Base-by-base conservation (phyloP, 2,797 vertebrate genomes). In the Platyrinchus mystaceus region DNA sequence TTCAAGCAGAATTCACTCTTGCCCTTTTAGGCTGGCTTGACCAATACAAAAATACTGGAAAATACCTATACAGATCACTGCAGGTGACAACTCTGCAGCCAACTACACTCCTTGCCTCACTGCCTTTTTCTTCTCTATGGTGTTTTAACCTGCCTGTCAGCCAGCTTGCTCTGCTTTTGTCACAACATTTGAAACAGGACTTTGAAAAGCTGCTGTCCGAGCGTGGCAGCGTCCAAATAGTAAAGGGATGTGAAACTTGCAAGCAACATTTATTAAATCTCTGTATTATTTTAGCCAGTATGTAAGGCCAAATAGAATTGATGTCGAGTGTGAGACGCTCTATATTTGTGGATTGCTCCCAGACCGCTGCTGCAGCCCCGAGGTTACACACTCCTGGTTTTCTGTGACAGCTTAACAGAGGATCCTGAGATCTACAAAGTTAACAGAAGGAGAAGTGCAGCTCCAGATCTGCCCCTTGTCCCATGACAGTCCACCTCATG, bases 1-100 rank as follows among this genome's bases (percentile, higher is more conserved):
- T 85, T 86, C 52, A 85, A 50, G 73, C 32, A 83, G 71, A 90
- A 80, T 66, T 83, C 37, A n/a, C 80, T 73, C 64, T 22, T 73
- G 46, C n/a, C 69, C 14, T 84, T 39, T 66, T 34, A 73, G 2
- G 1, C 30, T 41, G 69, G 28, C 15, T 84, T 71, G 46, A 22
- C 41, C 41, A 46, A 10, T 52, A 44, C 27, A 44, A 87, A 75
- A 58, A 28, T 15, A 47, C 21, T 69, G 63, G 59, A 89, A 93
- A 89, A 53, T 30, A 64, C 30, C 50, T 62, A 8, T 30, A 77
- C 7, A n/a, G 34, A 27, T 53, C 47, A 39, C 76, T 46, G 50
- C 22, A 53, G 43, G 37, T 62, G 59, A 89, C 55, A 66, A 10
- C 9, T 75, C 58, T 28, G 63, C 39, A 81, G 47, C 20, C 55